Base-by-base conservation (phyloP, 2,888 invertebrate genomes). In the Neoscelio sp. region DNA sequence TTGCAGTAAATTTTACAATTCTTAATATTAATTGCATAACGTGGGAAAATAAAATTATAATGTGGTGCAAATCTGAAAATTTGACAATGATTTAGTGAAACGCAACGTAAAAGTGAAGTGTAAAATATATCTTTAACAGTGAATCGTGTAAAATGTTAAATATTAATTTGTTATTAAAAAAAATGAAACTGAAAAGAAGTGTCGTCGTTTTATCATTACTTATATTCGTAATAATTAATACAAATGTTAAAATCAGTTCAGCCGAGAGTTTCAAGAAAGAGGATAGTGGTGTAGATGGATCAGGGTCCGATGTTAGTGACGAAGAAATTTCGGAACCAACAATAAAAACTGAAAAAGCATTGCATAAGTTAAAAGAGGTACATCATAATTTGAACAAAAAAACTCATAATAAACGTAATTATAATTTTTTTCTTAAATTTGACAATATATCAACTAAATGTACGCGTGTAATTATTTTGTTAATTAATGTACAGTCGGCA, bases 301-400 rank as follows among this genome's bases (percentile, higher is more conserved):
- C 71, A 0, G 71, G 71, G 4, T 42, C 71, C 0, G 33, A 52
- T 26, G n/a, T n/a, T 8, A 35, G 35, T 13, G 71, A 62, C 2
- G 62, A 71, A 33, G 40, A 58, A 23, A 26, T 50, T 12, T 28
- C n/a, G 8, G 12, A 40, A 10, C 58, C 58, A 4, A n/a, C 7
- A 8, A 40, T 28, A 0, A 70, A 70, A 50, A 40, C 40, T 15
- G 58, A 50, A 20, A 44, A 40, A 40, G 58, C 70, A 8, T 7
- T 48, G 23, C 10, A 28, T 7, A 38, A 48, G 28, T 20, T 70
- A 6, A 70, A 70, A 58, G 28, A 70, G 58, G 67, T 65, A 46
- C n/a, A n/a, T n/a, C n/a, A n/a, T n/a, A n/a, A n/a, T n/a, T n/a
- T n/a, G 40, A 38, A 20, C 4, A 13, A n/a, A 10, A 42, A 28